Evolutionary conservation across 2,888 invertebrate genomes (phyloP), one percentile per base, ranked within the genome.

Genomic region (Drosophila algonquin): DNA sequence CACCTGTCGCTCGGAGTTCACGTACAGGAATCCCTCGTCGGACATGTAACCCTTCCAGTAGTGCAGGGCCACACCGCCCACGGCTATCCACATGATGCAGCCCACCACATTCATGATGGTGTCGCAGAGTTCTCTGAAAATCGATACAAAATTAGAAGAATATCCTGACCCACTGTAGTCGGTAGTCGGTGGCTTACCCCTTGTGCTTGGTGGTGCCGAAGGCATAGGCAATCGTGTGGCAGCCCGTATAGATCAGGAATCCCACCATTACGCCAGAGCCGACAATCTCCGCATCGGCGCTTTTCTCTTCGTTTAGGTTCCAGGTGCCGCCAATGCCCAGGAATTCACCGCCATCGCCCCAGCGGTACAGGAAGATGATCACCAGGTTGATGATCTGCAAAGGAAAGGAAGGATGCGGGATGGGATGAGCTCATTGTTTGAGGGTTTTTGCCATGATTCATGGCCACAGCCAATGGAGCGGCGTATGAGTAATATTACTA

Each of bases 221-320:
- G 63, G 96, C 94, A 89, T 94, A 95, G 0, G 96, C 95, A 81
- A 97, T 93, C 46, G 96, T 92, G 55, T 96, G 95, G 1, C 96
- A 96, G 3, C 94, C 93, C 0, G 97, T 97, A 93, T 97, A 97
- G 64, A 97, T 95, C 84, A 97, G 95, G 92, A 95, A 97, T 16
- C 97, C 97, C 7, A 97, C 96, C 79, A 97, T 95, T 3, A 97
- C 95, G 9, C 97, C 97, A 0, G 97, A 96, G 0, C 97, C 97
- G 1, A 97, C 95, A 75, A 97, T 97, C 93, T 97, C 97, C 18
- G 96, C 96, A 87, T 97, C 97, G 0, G 97, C 95, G 90, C 95
- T 96, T 93, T 97, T 97, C 90, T 96, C 96, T 91, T 97, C 97
- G 86, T 97, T 96, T 57, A 97, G 93, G 93, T 97, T 97, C 97